Evolutionary conservation across 37 sponge, comb jelly and placozoan species (phyloP).

Genomic region (Spongilla lacustris): DNA sequence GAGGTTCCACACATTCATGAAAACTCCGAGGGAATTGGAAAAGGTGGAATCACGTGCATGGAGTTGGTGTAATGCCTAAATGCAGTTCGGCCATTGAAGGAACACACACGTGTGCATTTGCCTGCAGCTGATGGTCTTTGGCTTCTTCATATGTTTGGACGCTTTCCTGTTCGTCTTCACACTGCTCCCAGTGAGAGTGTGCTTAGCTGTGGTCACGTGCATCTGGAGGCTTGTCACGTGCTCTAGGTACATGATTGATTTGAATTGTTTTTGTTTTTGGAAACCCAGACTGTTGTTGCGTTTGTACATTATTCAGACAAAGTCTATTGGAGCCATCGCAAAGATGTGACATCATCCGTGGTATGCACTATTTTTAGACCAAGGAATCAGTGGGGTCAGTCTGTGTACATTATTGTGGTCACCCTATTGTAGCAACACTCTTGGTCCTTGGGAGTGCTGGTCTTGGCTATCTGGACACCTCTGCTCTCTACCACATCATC

Average conservation of each 20-base stretch:
- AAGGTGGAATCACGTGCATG: conserved; percentile 52
- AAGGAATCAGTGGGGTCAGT: background rate
- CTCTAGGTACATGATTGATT: conserved; percentile 23
- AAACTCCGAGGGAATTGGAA: conserved; percentile 85
- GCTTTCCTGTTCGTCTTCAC: conserved; percentile 91
- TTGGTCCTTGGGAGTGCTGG: conserved; percentile 39
- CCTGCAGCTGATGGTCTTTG: conserved; percentile 83
- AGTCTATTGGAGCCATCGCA: conserved; percentile 26
- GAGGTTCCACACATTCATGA: conserved; percentile 75
- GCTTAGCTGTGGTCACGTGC: conserved; percentile 33
- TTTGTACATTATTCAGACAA: conserved; percentile 14
- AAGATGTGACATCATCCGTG: conserved; percentile 43
- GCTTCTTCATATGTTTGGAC: conserved; percentile 89
- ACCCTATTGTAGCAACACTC: conserved; percentile 11
- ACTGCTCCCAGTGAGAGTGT: conserved; percentile 83
- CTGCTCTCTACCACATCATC: conserved; percentile 90
- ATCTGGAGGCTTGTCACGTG: conserved; percentile 37
- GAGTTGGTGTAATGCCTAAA: background rate
- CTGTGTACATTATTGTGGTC: background rate
- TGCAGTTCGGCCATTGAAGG: background rate
- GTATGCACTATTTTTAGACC: conserved; percentile 6
- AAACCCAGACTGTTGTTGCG: background rate
- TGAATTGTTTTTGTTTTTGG: background rate
- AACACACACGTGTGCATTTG: conserved; percentile 2
- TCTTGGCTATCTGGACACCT: conserved; percentile 82